Evolutionary conservation across 2,797 vertebrate genomes (phyloP).

Genomic region (Threskiornis aethiopicus): DNA sequence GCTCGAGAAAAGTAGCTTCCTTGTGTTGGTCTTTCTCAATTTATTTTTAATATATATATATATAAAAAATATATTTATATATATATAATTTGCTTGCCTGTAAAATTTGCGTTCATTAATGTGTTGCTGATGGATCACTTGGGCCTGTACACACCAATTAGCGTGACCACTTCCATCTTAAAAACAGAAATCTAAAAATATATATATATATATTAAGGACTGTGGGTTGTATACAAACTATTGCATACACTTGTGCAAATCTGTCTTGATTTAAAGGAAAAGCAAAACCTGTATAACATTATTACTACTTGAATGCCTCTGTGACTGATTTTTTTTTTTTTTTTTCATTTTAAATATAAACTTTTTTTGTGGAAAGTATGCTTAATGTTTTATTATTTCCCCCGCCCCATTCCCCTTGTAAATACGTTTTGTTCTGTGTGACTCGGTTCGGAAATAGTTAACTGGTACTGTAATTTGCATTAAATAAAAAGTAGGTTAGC

Average conservation of each 20-base stretch:
- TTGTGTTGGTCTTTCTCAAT: constrained; percentile 76
- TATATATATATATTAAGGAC: constrained; percentile 80
- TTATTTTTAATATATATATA: constrained; percentile 73
- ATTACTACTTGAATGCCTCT: constrained; percentile 99
- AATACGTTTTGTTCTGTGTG: constrained; percentile 98
- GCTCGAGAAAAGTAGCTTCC: constrained; percentile 80
- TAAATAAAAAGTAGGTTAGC: constrained; percentile 99
- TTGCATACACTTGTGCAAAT: constrained; percentile 85
- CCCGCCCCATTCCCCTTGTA: constrained; percentile 85
- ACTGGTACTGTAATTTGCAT: constrained; percentile 99
- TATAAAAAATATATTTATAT: constrained; percentile 76
- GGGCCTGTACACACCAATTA: constrained; percentile 82
- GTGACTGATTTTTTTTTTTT: constrained; percentile 90
- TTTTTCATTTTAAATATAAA: constrained; percentile 87
- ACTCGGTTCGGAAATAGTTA: constrained; percentile 97
- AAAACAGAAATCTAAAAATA: constrained; percentile 78
- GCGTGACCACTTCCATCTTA: constrained; percentile 86
- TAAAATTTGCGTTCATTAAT: constrained; percentile 93
- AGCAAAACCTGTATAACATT: constrained; percentile 95
- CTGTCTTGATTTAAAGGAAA: constrained; percentile 87
- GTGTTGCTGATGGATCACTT: constrained; percentile 87
- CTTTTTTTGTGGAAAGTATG: constrained; percentile 97
- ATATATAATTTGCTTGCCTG: constrained; percentile 90
- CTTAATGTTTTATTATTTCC: constrained; percentile 89
- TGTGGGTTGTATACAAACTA: constrained; percentile 85